Evolutionary conservation across 1,140 invertebrate species (phyloP), one percentile per base, ranked within the genome.

Genomic region (Melitaea cinxia): DNA sequence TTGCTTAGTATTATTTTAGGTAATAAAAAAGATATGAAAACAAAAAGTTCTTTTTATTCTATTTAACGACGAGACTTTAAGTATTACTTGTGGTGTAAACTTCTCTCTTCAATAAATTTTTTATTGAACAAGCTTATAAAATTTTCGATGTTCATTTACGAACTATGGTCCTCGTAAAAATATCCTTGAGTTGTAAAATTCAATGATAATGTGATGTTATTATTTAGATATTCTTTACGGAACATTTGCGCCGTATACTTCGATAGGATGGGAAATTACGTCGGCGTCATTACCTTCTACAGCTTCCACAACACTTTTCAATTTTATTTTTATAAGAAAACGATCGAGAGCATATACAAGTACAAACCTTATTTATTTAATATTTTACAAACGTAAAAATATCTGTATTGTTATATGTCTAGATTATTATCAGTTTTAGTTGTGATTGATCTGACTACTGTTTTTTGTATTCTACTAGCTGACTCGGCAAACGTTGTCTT

Each of bases 171-270:
- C 10, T 47, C 21, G 14, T 47, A 47, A 47, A 50, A 30, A 52
- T 30, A 52, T 39, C 21, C 30, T 21, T 39, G 19, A 47, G 53
- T 57, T 37, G 45, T 65, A 65, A 65, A 65, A 57, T 65, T 57
- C 47, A 50, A 59, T 33, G 53, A 21, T 35, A 55, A 68, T 62
- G 30, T 35, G 45, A 33, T 55, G 45, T 52, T 56, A 61, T 54
- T 67, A 68, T 68, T 68, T 47, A 54, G 33, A 62, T 68, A 68
- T 68, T 68, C 59, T 63, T 68, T 39, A 68, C 65, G 59, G 65
- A 62, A 68, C 65, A 68, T 68, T 68, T 68, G 30, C 65, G 65
- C 53, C 54, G 42, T 49, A 56, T 42, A 57, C 59, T 56, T 62
- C 65, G 60, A 62, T 68, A 68, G 60, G 59, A 68, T 58, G 63